Percentiles rank a stretch among this genome's conserved stretches.
phyloP scores from a whole-genome alignment of 2,888 invertebrate species.

The Lathronympha strigana region DNA sequence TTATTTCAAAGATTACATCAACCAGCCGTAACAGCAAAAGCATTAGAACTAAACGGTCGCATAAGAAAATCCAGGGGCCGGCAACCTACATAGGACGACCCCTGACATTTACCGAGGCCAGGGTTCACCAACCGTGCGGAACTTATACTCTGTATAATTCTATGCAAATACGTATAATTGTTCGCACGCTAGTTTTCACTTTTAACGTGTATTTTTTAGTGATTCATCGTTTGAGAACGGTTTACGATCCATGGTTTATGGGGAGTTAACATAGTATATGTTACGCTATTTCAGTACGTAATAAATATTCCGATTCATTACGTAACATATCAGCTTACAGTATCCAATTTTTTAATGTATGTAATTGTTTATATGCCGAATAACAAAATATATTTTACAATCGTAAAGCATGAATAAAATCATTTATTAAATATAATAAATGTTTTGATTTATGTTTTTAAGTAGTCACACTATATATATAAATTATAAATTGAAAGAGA shows the following conservation, averaged over 20 bases:
- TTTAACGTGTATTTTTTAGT: constrained; percentile 38
- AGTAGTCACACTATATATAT: no score
- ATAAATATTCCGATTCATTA: constrained; percentile 12
- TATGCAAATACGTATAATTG: constrained; percentile 37
- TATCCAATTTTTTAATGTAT: neutral
- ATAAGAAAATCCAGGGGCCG: constrained; percentile 39
- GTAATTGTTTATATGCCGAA: neutral
- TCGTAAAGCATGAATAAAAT: no score
- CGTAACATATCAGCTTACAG: constrained; percentile 2
- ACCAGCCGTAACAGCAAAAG: constrained; percentile 10
- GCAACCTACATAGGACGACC: constrained; percentile 47
- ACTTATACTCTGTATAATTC: constrained; percentile 32
- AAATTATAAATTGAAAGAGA: no score
- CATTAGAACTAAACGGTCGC: constrained; percentile 23
- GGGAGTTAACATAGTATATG: constrained; percentile 19
- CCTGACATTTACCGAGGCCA: constrained; percentile 56
- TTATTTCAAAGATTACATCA: neutral
- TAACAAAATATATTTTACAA: no score
- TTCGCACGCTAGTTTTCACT: constrained; percentile 37
- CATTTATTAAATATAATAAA: no score
- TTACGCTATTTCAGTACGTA: constrained; percentile 15
- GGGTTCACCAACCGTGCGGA: constrained; percentile 48
- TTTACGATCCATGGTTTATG: constrained; percentile 30
- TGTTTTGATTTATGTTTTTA: no score
- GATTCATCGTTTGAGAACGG: constrained; percentile 20